Conservation (phyloP, 2,888 invertebrate genomes). For the Coecobrya sp. region DNA sequence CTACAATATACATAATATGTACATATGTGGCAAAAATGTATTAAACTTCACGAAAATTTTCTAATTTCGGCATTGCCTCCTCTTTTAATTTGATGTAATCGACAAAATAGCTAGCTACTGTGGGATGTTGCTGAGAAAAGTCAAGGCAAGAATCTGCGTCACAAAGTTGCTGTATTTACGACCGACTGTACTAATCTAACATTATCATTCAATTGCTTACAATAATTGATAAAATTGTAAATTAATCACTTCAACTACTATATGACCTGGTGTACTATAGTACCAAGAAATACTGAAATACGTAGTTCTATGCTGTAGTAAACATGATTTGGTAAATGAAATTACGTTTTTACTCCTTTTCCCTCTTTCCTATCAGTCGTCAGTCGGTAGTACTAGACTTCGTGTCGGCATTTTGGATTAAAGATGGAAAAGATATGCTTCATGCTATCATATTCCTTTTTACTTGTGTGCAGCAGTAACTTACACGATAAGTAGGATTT, state of each 20-base stretch:
- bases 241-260: slow-evolving; percentile 63
- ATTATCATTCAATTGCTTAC: slow-evolving; percentile 66
- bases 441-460: neutral
- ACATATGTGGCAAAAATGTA: neutral
- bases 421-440: neutral
- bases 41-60: neutral
- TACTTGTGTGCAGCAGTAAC: slow-evolving; percentile 80
- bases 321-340: neutral
- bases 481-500: slow-evolving; percentile 91
- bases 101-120: neutral
- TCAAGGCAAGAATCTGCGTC: slow-evolving; percentile 73
- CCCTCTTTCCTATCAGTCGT: neutral
- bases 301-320: neutral
- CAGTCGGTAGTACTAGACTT: slow-evolving; percentile 33
- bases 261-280: neutral
- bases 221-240: slow-evolving; percentile 72
- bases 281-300: neutral
- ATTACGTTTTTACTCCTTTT: slow-evolving; percentile 48
- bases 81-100: slow-evolving; percentile 34
- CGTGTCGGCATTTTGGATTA: slow-evolving; percentile 34
- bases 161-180: neutral
- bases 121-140: neutral
- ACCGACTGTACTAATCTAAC: slow-evolving; percentile 22
- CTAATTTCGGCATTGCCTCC: slow-evolving; percentile 36
- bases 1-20: neutral